Base-by-base conservation (phyloP, 2,888 invertebrate species). In the Caenorhabditis sp. region DNA sequence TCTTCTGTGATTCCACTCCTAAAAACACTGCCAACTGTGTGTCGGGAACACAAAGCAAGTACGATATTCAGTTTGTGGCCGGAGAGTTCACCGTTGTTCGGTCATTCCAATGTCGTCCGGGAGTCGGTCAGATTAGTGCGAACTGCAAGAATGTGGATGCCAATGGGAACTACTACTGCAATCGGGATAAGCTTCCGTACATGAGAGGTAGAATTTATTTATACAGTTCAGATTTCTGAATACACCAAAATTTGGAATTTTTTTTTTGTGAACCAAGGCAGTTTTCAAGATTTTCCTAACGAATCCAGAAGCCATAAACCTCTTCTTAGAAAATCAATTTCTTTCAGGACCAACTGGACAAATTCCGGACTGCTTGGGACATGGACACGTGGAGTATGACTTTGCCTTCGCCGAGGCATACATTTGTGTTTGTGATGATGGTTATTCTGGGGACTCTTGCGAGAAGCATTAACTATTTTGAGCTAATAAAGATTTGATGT, bases 51-150 rank as follows among this genome's bases (percentile, higher is more conserved):
- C 22, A 61, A n/a, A 63, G 49, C 54, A 77, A 77, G 44, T 77
- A 77, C 47, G 77, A 77, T n/a, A 63, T 77, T n/a, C 77, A 77
- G 19, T 77, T 77, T 38, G 77, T 77, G 7, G 61, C 77, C 54
- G 70, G 77, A 14, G 77, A 77, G 47, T 77, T 77, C 47, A 77
- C 63, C 12, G 77, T 77, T 0, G 31, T 54, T 10, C 69, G 77
- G 14, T 77, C 77, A n/a, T 77, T 77, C 68, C 77, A 77, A 31
- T 77, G 77, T n/a, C 58, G 77, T 10, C 69, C 70, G 16, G 77
- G 77, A 61, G 70, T 70, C 28, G 77, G 77, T 19, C 31, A 35
- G 2, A 54, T 70, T 19, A 59, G 35, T 49, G n/a, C 76, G 2
- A 69, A 69, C 12, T 70, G 77, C 24, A 54, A 12, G 28, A 69